Evolutionary conservation across 2,113 vertebrate genomes (phyloP).

Genomic region (Dasyurus viverrinus): DNA sequence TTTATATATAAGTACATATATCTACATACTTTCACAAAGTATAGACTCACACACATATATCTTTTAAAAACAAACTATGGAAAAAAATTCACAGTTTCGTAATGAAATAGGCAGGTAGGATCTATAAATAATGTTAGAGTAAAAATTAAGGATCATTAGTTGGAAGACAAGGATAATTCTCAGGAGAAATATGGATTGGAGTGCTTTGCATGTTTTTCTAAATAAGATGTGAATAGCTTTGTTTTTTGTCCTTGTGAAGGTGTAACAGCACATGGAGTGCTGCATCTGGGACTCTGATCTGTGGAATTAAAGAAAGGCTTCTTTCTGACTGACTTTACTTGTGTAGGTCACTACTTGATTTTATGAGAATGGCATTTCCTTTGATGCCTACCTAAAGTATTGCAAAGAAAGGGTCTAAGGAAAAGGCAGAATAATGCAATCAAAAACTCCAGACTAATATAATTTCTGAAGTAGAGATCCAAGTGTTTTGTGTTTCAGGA

Average conservation of each 20-base stretch:
- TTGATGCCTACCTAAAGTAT: background rate
- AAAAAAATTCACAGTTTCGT: background rate
- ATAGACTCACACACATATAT: no score
- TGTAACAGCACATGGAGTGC: background rate
- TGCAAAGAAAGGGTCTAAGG: background rate
- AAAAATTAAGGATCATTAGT: background rate
- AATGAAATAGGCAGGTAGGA: background rate
- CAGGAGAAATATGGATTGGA: background rate
- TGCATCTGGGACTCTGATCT: background rate
- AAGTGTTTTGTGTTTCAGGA: background rate
- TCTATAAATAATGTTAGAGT: background rate
- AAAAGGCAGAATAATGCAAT: background rate
- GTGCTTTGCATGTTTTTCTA: background rate
- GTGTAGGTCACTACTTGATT: background rate
- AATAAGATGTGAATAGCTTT: background rate
- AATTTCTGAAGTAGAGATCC: background rate
- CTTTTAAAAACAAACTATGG: no score
- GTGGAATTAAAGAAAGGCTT: background rate
- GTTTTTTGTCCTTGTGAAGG: background rate
- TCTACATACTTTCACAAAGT: no score
- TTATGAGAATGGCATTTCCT: background rate
- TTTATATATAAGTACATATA: no score
- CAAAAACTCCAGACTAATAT: background rate
- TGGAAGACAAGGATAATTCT: background rate
- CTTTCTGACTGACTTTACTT: no score